Conservation (phyloP, 2,888 invertebrate genomes). For the Drosophila mulleri region DNA sequence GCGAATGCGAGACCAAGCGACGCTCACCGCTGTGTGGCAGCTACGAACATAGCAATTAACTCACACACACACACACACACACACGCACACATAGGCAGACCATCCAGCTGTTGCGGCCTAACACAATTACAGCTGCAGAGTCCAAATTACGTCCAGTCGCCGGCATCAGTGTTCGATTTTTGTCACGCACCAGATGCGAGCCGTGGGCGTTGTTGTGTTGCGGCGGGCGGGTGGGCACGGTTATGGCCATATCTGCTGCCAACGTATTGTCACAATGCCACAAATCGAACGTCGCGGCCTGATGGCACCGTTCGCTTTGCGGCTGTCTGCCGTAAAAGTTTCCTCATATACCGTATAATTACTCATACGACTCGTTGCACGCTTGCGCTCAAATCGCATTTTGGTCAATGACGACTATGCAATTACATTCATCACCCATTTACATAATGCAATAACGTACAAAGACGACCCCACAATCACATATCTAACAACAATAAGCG, state of each 20-base stretch:
- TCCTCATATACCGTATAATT: conserved; percentile 53
- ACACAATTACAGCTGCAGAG: conserved; percentile 68
- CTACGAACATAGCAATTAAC: conserved; percentile 66
- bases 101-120: conserved; percentile 49
- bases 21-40: conserved; percentile 19
- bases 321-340: conserved; percentile 35
- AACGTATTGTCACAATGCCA: conserved; percentile 57
- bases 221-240: conserved; percentile 4
- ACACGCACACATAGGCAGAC: conserved; percentile 2
- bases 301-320: conserved; percentile 32
- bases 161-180: conserved; percentile 67
- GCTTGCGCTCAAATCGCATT: conserved; percentile 33
- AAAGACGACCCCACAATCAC: neutral
- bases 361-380: conserved; percentile 51
- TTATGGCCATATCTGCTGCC: conserved; percentile 23
- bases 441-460: conserved; percentile 15
- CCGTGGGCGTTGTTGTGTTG: conserved; percentile 18
- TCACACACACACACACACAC: conserved; percentile 22
- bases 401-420: conserved; percentile 24
- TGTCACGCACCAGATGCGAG: conserved; percentile 56
- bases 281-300: conserved; percentile 61
- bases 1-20: conserved; percentile 14
- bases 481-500: conserved; percentile 7
- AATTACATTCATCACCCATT: conserved; percentile 22
- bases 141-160: conserved; percentile 63